Evolutionary conservation across 1,140 invertebrate species (phyloP), one percentile per base, ranked within the genome.

Genomic region (Lordiphosa clarofinis): DNA sequence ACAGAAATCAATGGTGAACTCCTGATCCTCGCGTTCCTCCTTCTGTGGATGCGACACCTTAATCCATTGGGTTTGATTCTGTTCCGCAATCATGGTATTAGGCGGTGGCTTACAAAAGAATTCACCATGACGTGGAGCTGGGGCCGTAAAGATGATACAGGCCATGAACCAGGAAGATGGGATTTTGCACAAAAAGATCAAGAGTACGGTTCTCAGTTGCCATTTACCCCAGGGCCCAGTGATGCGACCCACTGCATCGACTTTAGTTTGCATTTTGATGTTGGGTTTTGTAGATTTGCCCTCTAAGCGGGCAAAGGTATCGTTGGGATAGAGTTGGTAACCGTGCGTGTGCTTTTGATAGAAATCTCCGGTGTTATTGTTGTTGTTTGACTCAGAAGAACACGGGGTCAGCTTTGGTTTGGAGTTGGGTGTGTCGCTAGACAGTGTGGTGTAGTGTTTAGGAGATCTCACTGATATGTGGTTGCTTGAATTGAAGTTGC

Each of bases 151-250:
- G 39, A 89, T 90, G n/a, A 90, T 87, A 52, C 88, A 90, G 6
- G 89, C 89, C 89, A 90, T 90, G 43, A 90, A 90, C 89, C 89
- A 90, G 4, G 89, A 89, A 1, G 89, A 89, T 0, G 89, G 89
- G 15, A 90, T 90, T 58, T 90, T 90, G 49, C 88, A 89, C 0
- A 90, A 56, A 48, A 84, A 90, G 11, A 90, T 87, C 3, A 90
- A 56, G 0, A 88, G 62, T 2, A 89, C 87, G 0, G 89, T 82
- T 28, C 89, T 74, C 36, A 89, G 39, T 47, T 90, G 89, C 89
- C 89, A 90, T 44, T 70, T 78, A 12, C 89, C 89, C 87, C 87
- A 89, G 6, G 88, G 65, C 21, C 89, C 89, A 4, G 88, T 89
- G 6, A 90, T 78, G 4, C 63, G 61, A n/a, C 75, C 74, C 33